Base-by-base conservation (phyloP, 1,140 invertebrate genomes). In the Drosophila ohnishii region DNA sequence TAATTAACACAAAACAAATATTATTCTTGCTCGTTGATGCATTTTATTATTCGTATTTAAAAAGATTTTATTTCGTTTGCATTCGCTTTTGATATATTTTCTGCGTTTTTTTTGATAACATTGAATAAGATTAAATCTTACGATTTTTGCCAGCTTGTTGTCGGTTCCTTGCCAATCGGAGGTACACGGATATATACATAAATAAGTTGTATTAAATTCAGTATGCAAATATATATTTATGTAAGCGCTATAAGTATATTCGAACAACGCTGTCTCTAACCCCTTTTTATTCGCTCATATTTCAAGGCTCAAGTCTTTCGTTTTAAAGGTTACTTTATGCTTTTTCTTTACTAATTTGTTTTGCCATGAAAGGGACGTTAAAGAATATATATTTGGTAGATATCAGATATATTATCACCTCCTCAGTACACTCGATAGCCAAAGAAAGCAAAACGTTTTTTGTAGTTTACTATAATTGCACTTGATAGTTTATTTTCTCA, bases 401-500 rank as follows among this genome's bases (percentile, higher is more conserved):
- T 63, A 47, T 39, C 13, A 30, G 48, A 37, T 30, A n/a, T 34
- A n/a, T 34, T 70, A 47, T 45, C 47, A 11, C 62, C 45, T 32
- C 14, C n/a, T 55, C 39, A 39, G 51, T 47, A 51, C 44, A 71
- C 67, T 40, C 51, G 72, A 66, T 59, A 79, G 75, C 63, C 86
- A 67, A 87, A 71, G 67, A 87, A 88, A 88, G 84, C 84, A 77
- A 67, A 74, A 80, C 61, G 72, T 79, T 82, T 79, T 64, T 78
- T 75, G 79, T 70, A 87, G 80, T 61, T 88, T 73, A 79, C 75
- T 83, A 74, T 87, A 87, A 87, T 87, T 87, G 83, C 83, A 87
- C 83, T 87, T 87, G 83, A 87, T 80, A 87, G 84, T 59, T 39
- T 45, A 50, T 57, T 50, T 55, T 60, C 32, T 56, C 42, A 56